Evolutionary conservation across 1,140 invertebrate genomes (phyloP).

Genomic region (Delia radicum): DNA sequence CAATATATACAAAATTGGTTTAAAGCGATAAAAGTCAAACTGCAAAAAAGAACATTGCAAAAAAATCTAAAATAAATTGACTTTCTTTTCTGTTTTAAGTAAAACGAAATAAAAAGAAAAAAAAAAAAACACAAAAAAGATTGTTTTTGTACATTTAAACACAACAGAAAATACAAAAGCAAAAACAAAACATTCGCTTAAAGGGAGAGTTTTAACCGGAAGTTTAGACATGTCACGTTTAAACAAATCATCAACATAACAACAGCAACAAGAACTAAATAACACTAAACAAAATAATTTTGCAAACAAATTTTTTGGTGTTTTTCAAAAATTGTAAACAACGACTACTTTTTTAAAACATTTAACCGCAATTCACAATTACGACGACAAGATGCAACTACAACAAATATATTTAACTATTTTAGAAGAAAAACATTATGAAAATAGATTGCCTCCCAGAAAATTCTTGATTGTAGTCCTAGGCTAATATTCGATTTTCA

Average conservation of each 20-base stretch:
- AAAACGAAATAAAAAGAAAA: background rate
- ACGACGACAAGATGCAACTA: too few relatives aligned
- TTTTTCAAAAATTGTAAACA: too few relatives aligned
- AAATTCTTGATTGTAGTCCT: too few relatives aligned
- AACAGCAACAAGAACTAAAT: background rate
- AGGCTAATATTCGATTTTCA: too few relatives aligned
- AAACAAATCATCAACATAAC: background rate
- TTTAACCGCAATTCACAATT: too few relatives aligned
- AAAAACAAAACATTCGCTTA: background rate
- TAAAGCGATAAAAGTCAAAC: background rate
- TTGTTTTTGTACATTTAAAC: background rate
- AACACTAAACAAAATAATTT: background rate
- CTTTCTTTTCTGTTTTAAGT: background rate
- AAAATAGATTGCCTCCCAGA: too few relatives aligned
- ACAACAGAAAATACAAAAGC: background rate
- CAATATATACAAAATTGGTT: background rate
- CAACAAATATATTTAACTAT: too few relatives aligned
- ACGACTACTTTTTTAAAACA: too few relatives aligned
- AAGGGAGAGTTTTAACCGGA: conserved; percentile 7
- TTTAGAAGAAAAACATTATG: too few relatives aligned
- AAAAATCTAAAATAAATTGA: background rate
- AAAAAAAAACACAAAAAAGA: background rate
- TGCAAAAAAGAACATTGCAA: background rate
- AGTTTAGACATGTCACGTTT: conserved; percentile 18
- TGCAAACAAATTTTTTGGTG: background rate